A percentile compares a stretch with the other conserved stretches of the same genome.
These are phyloP conservation scores for Drosophila nannoptera DNA, from an alignment of 1,140 invertebrate genomes.

Conservation along the genomic window DNA sequence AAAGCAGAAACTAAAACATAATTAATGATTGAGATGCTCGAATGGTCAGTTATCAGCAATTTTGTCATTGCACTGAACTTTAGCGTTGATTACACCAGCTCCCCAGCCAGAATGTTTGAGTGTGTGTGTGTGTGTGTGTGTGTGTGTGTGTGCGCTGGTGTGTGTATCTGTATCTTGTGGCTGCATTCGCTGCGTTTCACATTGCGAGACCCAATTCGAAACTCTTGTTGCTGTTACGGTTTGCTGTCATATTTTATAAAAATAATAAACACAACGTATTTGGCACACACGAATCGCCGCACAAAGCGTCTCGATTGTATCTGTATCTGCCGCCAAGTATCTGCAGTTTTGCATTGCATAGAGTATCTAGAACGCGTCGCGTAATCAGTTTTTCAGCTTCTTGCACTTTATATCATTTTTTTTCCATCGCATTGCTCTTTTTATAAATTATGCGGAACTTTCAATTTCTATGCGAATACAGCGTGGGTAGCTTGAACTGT, in stretches of 20 bases:
- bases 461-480: constrained; percentile 62
- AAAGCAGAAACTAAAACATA: constrained; percentile 50
- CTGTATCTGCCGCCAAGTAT: constrained; percentile 21
- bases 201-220: constrained; percentile 29
- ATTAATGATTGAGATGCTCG: constrained; percentile 41
- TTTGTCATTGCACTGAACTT: constrained; percentile 71
- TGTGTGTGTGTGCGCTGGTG: constrained; percentile 32
- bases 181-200: constrained; percentile 51
- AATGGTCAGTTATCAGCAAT: constrained; percentile 68
- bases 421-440: constrained; percentile 15
- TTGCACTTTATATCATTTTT: constrained; percentile 15
- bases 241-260: constrained; percentile 59
- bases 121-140: constrained; percentile 8
- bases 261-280: constrained; percentile 69
- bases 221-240: constrained; percentile 15
- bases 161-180: constrained; percentile 43
- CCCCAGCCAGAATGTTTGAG: constrained; percentile 4
- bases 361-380: constrained; percentile 72
- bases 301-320: constrained; percentile 31
- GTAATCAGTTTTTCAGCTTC: constrained; percentile 61
- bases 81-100: constrained; percentile 65
- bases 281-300: constrained; percentile 57
- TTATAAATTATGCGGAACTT: constrained; percentile 62
- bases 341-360: constrained; percentile 39
- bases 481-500: constrained; percentile 52